These are phyloP conservation scores for Malthinus flaveolus DNA, from an alignment of 2,888 invertebrate species.

Conservation along the genomic window DNA sequence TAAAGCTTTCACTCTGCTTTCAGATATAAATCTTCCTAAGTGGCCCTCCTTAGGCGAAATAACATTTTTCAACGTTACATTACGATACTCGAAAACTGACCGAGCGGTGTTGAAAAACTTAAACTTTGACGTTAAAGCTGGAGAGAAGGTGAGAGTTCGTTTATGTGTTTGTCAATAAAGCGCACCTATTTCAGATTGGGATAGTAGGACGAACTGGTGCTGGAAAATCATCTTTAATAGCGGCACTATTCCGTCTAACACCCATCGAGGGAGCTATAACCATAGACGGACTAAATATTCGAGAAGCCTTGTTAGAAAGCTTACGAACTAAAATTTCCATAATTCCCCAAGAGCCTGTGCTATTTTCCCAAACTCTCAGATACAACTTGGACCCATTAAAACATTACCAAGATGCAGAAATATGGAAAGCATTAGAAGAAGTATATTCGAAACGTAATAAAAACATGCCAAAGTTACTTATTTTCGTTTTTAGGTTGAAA, in stretches of 20 bases:
- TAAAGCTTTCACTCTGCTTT: not conserved
- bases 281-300: conserved; percentile 55
- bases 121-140: conserved; percentile 52
- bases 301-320: conserved; percentile 53
- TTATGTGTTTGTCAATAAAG: not conserved
- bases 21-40: conserved; percentile 39
- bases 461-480: not conserved
- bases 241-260: conserved; percentile 58
- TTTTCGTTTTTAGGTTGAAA: not conserved
- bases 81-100: conserved; percentile 64
- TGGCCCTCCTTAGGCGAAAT: conserved; percentile 66
- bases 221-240: conserved; percentile 54
- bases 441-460: conserved; percentile 50
- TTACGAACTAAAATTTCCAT: conserved; percentile 59
- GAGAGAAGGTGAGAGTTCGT: conserved; percentile 50
- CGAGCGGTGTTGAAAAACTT: conserved; percentile 63
- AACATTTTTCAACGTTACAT: conserved; percentile 58
- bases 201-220: conserved; percentile 62
- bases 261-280: conserved; percentile 54
- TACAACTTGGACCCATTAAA: not conserved
- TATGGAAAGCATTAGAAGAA: conserved; percentile 70
- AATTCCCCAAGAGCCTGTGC: conserved; percentile 62
- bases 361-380: conserved; percentile 2
- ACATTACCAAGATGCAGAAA: conserved; percentile 59
- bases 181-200: conserved; percentile 54